These are phyloP conservation scores for Drosophila atroscutellata DNA, from an alignment of 2,888 invertebrate genomes.

Conservation along the genomic window DNA sequence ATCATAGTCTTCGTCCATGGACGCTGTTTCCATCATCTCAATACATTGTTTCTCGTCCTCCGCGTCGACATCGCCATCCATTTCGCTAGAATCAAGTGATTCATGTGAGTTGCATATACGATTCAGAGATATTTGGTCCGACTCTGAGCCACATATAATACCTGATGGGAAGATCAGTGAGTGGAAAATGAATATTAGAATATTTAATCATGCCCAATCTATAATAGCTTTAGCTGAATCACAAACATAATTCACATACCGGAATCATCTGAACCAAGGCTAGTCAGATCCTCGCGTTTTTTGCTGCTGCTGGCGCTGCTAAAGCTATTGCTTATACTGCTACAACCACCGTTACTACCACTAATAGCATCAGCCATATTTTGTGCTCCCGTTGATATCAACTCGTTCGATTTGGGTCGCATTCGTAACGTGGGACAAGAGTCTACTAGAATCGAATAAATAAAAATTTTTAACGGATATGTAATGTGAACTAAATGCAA, in stretches of 20 bases:
- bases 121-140: constrained; percentile 84
- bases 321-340: constrained; percentile 61
- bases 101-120: constrained; percentile 88
- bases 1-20: constrained; percentile 85
- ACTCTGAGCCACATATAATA: constrained; percentile 86
- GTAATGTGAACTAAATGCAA: not conserved
- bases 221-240: not conserved
- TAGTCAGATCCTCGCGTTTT: constrained; percentile 86
- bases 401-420: constrained; percentile 77
- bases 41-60: constrained; percentile 87
- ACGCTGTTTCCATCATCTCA: constrained; percentile 84
- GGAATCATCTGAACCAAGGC: constrained; percentile 87
- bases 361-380: constrained; percentile 48
- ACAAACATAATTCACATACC: constrained; percentile 66
- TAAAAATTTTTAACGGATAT: not conserved
- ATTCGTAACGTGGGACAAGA: constrained; percentile 74
- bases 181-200: not conserved
- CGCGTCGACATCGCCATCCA: constrained; percentile 87
- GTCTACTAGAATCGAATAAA: constrained; percentile 53
- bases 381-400: constrained; percentile 44
- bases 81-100: constrained; percentile 89
- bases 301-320: constrained; percentile 74
- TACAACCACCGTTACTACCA: constrained; percentile 32
- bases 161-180: constrained; percentile 68
- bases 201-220: not conserved